Base-by-base conservation (phyloP, 1,140 invertebrate species). In the Panagrolaimus sp. region DNA sequence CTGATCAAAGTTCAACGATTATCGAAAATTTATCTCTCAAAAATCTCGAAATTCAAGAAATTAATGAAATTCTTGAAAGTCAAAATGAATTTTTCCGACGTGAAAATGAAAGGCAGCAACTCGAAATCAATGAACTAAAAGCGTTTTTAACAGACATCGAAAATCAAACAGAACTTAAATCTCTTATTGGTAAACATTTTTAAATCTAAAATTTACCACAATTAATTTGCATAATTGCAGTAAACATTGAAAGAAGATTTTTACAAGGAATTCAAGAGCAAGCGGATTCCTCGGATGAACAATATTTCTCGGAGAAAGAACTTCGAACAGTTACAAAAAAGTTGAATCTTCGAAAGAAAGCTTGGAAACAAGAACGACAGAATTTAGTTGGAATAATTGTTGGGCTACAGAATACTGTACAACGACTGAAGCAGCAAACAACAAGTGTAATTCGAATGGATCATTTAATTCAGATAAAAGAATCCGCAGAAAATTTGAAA, bases 171-270 rank as follows among this genome's bases (percentile, higher is more conserved):
- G 74, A 76, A 42, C 14, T 76, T 20, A 76, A 76, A 53, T 69
- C 64, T 43, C 75, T 76, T 73, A 48, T 73, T 13, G 66, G 74
- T 75, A 23, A n/a, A 66, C 61, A 65, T 13, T 43, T 23, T 25
- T 16, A 9, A 14, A 16, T 1, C 11, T 42, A 43, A 9, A 14
- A 61, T 53, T 25, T 42, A 51, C 9, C 3, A 2, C 13, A 47
- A 31, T 67, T 16, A n/a, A n/a, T 25, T 5, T 20, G 9, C 25
- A 63, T 65, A n/a, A n/a, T 66, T 79, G 45, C 63, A 64, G 72
- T 71, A 9, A 76, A 76, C 63, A 77, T 76, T 62, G 76, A 76
- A 69, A 46, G 72, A 5, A 47, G 74, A 13, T 76, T 77, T 27
- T 31, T 76, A 1, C 76, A 78, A 63, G 74, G 71, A 8, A 23